Evolutionary conservation across 2,888 invertebrate species (phyloP), one percentile per base, ranked within the genome.

Genomic region (Palloptera scutellata): DNA sequence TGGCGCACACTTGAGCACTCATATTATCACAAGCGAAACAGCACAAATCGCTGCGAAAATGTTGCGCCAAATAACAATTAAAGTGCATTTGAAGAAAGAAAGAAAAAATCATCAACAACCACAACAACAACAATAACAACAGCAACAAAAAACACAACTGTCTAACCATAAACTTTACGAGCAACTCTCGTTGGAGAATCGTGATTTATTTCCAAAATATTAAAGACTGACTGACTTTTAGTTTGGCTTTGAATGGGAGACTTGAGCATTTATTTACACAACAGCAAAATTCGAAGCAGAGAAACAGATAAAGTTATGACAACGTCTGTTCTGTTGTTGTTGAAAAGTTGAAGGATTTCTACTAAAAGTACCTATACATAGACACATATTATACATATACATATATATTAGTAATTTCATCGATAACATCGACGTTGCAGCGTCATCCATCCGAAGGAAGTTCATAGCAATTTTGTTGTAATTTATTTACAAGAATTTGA

Each of bases 41-140:
- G n/a, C 55, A 41, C 11, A 11, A 2, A 10, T 30, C n/a, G 61
- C 43, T n/a, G 60, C 19, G 43, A 17, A 42, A 51, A 41, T 76
- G 72, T 76, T 78, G 77, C 77, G 74, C 76, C 77, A 78, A 77
- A 75, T 75, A 73, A 77, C 74, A 78, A 77, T 79, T 79, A 79
- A 75, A 76, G 73, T 75, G 75, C 79, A 78, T 77, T 79, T 75
- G 71, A 58, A 68, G 70, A 65, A 60, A 64, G 70, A 65, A 60
- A 64, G 6, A 30, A 30, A 30, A 30, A 30, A 30, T 4, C 30
- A 30, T 6, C 30, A 30, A 30, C 30, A 30, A 30, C 30, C 2
- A 30, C 30, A 30, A 30, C 30, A 30, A 30, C 30, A 30, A 6
- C 30, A 4, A 30, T 4, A 30, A 30, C 6, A 30, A 30, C 2